A percentile compares a stretch with the other conserved stretches of the same genome.
These are phyloP conservation scores for Chionis minor DNA, from an alignment of 2,113 vertebrate species.

Conservation along the genomic window DNA sequence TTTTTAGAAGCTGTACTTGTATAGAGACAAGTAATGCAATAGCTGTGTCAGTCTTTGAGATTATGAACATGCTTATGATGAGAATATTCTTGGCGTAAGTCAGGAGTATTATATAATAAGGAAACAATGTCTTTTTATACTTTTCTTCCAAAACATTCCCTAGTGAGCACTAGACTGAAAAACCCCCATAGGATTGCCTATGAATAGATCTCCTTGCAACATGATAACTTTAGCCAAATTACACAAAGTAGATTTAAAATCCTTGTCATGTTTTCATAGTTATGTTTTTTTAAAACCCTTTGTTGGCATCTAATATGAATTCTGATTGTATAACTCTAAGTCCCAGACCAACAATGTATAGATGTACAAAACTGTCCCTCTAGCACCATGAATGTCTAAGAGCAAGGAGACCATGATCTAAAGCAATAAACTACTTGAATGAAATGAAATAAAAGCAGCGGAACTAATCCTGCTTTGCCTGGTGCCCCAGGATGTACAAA, in stretches of 20 bases:
- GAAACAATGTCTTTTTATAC: constrained; percentile 68
- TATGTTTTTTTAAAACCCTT: constrained; percentile 53
- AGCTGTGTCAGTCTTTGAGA: constrained; percentile 35
- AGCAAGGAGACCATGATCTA: neutral
- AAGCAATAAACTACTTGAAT: neutral
- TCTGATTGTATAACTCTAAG: neutral
- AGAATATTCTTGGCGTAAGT: constrained; percentile 52
- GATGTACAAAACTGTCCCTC: neutral
- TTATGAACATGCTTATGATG: constrained; percentile 29
- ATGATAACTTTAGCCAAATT: constrained; percentile 56
- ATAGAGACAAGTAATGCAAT: constrained; percentile 57
- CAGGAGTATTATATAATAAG: constrained; percentile 63
- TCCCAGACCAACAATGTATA: neutral
- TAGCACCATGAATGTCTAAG: neutral
- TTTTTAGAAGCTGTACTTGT: constrained; percentile 60
- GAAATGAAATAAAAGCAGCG: neutral
- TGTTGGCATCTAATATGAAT: constrained; percentile 22
- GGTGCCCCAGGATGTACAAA: neutral
- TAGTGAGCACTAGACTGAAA: constrained; percentile 50
- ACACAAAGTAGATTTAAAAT: constrained; percentile 37
- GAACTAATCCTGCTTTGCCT: neutral
- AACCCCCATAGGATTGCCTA: constrained; percentile 52
- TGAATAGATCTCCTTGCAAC: constrained; percentile 62
- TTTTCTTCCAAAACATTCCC: constrained; percentile 69
- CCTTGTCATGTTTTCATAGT: constrained; percentile 48